Conservation (phyloP, 92 coral and sea anemone genomes). For the Bergia sp. region DNA sequence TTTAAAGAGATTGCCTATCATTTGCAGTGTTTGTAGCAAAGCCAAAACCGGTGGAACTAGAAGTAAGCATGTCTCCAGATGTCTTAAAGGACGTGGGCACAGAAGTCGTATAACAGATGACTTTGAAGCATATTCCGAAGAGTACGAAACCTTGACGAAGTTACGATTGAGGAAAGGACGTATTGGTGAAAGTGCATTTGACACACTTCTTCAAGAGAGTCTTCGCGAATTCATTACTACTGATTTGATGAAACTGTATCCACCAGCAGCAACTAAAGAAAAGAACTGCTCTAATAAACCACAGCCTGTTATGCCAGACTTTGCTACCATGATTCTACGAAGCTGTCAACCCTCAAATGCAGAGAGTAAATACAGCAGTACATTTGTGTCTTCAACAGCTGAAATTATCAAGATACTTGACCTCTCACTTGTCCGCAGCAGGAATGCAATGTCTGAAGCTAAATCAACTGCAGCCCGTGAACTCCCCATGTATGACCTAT, state of each 20-base stretch:
- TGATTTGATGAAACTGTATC: not conserved
- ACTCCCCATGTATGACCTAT: conserved; percentile 19
- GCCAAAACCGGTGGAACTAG: not conserved
- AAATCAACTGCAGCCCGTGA: not conserved
- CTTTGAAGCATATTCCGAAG: conserved; percentile 7
- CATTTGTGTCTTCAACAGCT: not conserved
- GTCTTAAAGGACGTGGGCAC: conserved; percentile 39
- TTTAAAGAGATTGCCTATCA: not conserved
- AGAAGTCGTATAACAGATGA: conserved; percentile 12
- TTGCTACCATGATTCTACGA: not conserved
- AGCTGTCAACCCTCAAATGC: not conserved
- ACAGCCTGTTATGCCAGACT: not conserved
- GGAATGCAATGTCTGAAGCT: not conserved
- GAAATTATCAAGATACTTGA: conserved; percentile 8
- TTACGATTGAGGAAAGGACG: not conserved
- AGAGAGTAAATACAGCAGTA: not conserved
- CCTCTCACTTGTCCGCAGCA: conserved; percentile 23
- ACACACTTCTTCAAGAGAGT: not conserved
- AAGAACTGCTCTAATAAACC: too few species aligned
- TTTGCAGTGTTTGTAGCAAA: conserved; percentile 21
- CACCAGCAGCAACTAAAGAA: not conserved
- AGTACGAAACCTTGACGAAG: conserved; percentile 1
- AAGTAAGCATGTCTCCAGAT: conserved; percentile 8
- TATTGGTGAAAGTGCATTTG: not conserved
- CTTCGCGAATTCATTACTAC: not conserved